These are phyloP conservation scores for Hoplodrina ambigua DNA, from an alignment of 2,888 invertebrate genomes.

Conservation along the genomic window DNA sequence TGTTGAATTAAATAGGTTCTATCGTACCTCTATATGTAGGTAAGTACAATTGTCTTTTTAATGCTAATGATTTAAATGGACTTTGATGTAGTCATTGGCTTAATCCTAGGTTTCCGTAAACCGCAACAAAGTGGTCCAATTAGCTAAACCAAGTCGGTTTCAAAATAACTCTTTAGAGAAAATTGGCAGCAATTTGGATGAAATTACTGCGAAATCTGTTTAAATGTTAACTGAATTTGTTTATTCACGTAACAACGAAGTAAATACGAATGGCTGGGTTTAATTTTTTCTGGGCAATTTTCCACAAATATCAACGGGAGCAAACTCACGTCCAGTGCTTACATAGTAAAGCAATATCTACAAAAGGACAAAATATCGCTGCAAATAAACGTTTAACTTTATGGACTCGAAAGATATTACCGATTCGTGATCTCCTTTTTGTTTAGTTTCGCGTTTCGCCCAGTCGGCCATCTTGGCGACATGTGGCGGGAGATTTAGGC, in stretches of 20 bases:
- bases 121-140: conserved; percentile 58
- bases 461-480: conserved; percentile 90
- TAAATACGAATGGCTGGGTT: conserved; percentile 35
- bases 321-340: conserved; percentile 71
- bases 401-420: conserved; percentile 91
- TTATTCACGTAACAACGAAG: conserved; percentile 53
- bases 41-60: conserved; percentile 31
- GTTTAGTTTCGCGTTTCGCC: conserved; percentile 87
- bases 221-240: conserved; percentile 57
- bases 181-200: conserved; percentile 61
- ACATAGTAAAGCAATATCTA: conserved; percentile 88
- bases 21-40: conserved; percentile 1
- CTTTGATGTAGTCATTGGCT: conserved; percentile 60
- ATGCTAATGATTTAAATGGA: conserved; percentile 51
- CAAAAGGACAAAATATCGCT: conserved; percentile 90
- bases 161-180: conserved; percentile 62
- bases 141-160: conserved; percentile 59
- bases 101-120: conserved; percentile 59
- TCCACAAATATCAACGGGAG: conserved; percentile 63
- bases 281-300: conserved; percentile 56
- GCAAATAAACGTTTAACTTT: conserved; percentile 91
- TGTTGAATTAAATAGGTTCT: not conserved
- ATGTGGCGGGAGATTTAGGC: conserved; percentile 90
- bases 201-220: conserved; percentile 54
- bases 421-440: conserved; percentile 90